A percentile compares a stretch with the other conserved stretches of the same genome.
phyloP scores from a whole-genome alignment of 2,113 vertebrate species.

The Hyla sarda region DNA sequence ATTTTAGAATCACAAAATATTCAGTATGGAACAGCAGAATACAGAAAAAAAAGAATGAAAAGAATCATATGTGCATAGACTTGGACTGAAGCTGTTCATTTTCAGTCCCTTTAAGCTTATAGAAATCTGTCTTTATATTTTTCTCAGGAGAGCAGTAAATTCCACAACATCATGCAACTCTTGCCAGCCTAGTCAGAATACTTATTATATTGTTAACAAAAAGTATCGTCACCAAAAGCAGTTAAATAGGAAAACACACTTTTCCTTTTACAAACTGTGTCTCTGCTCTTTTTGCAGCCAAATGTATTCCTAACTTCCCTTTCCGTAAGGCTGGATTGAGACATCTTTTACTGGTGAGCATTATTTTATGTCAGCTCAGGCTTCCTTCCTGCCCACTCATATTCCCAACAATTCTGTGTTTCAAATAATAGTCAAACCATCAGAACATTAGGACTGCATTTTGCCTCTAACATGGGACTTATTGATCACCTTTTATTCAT shows the following conservation, averaged over 20 bases:
- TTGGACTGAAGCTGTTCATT: not conserved
- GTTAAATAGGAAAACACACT: slow-evolving; percentile 28
- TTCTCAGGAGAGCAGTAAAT: not conserved
- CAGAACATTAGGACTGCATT: not conserved
- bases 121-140: slow-evolving; percentile 1
- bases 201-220: not conserved
- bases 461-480: too few species aligned
- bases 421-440: not conserved
- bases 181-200: not conserved
- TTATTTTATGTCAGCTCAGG: slow-evolving; percentile 38
- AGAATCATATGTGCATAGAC: not conserved
- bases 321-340: slow-evolving; percentile 8
- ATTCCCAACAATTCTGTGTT: slow-evolving; percentile 2
- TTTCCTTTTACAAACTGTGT: slow-evolving; percentile 38
- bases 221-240: slow-evolving; percentile 1
- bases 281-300: slow-evolving; percentile 18
- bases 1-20: not conserved
- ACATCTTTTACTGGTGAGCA: slow-evolving; percentile 42
- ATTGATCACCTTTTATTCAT: too few species aligned
- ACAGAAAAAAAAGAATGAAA: too few species aligned
- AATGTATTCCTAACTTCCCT: slow-evolving; percentile 42
- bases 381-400: slow-evolving; percentile 54
- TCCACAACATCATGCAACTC: not conserved
- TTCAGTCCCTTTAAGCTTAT: not conserved
- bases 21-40: not conserved